A percentile compares a stretch with the other conserved stretches of the same genome.
Conservation (phyloP, 2,888 invertebrate species). For the Ectemnius continuus region DNA sequence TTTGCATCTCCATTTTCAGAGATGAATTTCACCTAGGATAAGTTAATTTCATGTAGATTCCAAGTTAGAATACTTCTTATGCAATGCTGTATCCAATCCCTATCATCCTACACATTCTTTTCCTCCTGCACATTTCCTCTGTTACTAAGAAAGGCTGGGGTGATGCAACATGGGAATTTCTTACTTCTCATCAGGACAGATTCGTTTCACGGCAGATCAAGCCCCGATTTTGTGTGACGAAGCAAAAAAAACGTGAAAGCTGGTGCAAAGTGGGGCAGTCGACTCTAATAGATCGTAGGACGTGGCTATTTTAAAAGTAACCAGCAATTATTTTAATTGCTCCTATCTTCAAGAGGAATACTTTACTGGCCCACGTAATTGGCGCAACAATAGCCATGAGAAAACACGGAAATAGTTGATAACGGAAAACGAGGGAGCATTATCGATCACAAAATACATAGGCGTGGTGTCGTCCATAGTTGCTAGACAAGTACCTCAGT, state of each 20-base stretch:
- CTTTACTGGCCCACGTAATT: not conserved
- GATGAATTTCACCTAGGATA: conserved; percentile 84
- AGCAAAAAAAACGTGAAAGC: conserved; percentile 8
- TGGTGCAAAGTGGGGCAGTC: not conserved
- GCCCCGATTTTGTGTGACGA: too few relatives aligned
- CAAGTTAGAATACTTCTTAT: too few relatives aligned
- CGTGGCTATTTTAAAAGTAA: not conserved
- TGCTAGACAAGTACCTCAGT: conserved; percentile 65
- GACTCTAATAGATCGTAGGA: not conserved
- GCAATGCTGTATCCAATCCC: too few relatives aligned
- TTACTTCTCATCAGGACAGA: not conserved
- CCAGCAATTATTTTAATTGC: not conserved
- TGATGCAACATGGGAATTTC: conserved; percentile 21
- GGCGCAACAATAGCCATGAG: too few relatives aligned
- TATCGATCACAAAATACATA: conserved; percentile 21
- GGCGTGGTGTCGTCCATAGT: conserved; percentile 1
- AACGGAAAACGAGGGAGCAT: not conserved
- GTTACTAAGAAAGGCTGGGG: not conserved
- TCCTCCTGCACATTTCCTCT: too few relatives aligned
- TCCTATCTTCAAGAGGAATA: not conserved
- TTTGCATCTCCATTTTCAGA: conserved; percentile 93
- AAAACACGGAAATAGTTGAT: not conserved
- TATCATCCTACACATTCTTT: too few relatives aligned
- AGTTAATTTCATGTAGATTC: too few relatives aligned
- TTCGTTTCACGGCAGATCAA: too few relatives aligned